Evolutionary conservation across 2,113 vertebrate genomes (phyloP).

Genomic region (Sclerurus mexicanus): DNA sequence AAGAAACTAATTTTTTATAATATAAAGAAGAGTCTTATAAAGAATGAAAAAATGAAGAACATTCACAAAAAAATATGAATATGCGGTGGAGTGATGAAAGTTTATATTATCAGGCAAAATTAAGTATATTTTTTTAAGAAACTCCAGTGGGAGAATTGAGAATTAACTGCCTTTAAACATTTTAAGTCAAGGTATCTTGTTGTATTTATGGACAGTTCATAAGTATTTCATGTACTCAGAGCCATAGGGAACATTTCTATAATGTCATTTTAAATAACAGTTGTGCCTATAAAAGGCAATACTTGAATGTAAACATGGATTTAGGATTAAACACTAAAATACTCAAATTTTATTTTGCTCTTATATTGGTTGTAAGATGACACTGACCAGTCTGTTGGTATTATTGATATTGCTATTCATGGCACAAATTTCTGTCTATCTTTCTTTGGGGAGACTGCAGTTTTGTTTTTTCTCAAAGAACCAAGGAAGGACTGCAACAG

Average conservation of each 20-base stretch:
- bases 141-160: neutral
- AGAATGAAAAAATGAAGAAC: neutral
- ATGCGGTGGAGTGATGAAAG: neutral
- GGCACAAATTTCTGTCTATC: neutral
- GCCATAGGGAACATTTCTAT: neutral
- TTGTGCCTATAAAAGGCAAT: neutral
- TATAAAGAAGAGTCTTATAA: neutral
- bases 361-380: neutral
- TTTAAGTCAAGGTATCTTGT: neutral
- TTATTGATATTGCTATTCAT: neutral
- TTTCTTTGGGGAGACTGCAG: neutral
- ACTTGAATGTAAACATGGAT: neutral
- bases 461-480: neutral
- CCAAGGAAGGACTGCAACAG: neutral
- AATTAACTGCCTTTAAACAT: neutral
- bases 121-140: neutral
- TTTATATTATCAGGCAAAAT: neutral
- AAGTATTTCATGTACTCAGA: neutral
- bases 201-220: fast-evolving
- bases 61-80: neutral
- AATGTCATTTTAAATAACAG: neutral
- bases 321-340: neutral
- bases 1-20: neutral
- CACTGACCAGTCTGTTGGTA: neutral
- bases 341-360: neutral